phyloP scores from a whole-genome alignment of 2,797 vertebrate genomes.

The Periparus ater region DNA sequence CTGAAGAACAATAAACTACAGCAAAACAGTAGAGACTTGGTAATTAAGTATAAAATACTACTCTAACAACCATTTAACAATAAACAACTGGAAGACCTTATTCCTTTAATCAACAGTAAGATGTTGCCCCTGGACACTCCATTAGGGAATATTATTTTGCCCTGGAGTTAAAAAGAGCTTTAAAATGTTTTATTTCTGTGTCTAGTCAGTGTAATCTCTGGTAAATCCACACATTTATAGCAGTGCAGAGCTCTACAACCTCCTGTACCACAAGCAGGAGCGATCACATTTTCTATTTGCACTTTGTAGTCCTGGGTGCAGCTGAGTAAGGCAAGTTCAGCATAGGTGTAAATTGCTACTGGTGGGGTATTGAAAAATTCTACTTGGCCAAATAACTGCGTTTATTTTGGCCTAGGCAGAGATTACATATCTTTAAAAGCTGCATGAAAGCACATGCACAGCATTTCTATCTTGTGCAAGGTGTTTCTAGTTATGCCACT shows the following conservation, averaged over 20 bases:
- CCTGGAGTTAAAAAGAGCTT: not conserved
- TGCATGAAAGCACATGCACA: not conserved
- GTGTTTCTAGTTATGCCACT: not conserved
- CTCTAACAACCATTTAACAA: not conserved
- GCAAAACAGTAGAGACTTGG: not conserved
- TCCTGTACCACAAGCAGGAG: not conserved
- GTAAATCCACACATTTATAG: not conserved
- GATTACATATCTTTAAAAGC: not conserved
- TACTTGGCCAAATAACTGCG: not conserved
- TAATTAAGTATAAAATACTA: slow-evolving; percentile 5
- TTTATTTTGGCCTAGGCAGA: not conserved
- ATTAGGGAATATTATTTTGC: not conserved
- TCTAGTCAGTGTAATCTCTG: not conserved
- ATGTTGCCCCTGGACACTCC: not conserved
- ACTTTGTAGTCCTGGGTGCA: not conserved
- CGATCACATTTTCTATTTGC: slow-evolving; percentile 8
- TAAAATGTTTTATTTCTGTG: not conserved
- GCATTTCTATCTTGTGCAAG: not conserved
- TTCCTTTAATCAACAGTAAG: not conserved
- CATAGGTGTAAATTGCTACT: slow-evolving; percentile 23
- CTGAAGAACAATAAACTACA: not conserved
- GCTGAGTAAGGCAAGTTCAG: not conserved
- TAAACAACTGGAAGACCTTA: not conserved
- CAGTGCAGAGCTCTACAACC: not conserved
- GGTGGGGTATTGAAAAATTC: not conserved